Evolutionary conservation across 2,113 vertebrate species (phyloP), one percentile per base, ranked within the genome.

Genomic region (Nicator chloris): DNA sequence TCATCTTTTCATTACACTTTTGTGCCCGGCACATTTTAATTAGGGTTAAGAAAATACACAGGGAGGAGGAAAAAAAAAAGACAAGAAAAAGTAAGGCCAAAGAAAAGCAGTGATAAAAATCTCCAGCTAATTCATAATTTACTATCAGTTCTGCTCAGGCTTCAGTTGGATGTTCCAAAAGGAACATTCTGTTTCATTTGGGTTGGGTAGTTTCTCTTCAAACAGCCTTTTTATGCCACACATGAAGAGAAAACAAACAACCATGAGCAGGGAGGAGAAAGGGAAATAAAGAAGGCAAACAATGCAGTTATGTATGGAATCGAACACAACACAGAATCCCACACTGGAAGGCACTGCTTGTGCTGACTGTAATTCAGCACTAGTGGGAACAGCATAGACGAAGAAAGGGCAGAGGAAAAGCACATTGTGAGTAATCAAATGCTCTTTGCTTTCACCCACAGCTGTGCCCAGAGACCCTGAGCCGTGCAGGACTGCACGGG

Each of bases 11-110:
- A 30, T 88, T 88, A 59, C 70, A 50, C 31, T 66, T 86, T 64
- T 88, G 72, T 91, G 86, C 54, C 63, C 59, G n/a, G 69, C 26
- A 88, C 76, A 61, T 95, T 96, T 95, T 94, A 96, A 94, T 95
- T 88, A 94, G 54, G 31, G 28, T 72, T 88, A 65, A 79, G 86
- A 60, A 84, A 80, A 78, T 3, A 78, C 54, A 35, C 7, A 10
- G 31, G 24, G 47, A 35, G 11, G 2, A 4, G 4, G 11, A 3
- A 13, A 26, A 65, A 13, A 26, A 65, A 76, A 69, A 50, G 16
- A 51, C 9, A 27, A 84, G 56, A 40, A 90, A 88, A 90, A 90
- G 15, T 47, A 68, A 50, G 60, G 33, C 51, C 23, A 66, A 77
- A 70, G 59, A 51, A 86, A 87, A 82, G 51, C 90, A 42, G 54